Evolutionary conservation across 2,888 invertebrate species (phyloP), one percentile per base, ranked within the genome.

Genomic region (Entomobrya multifasciata): DNA sequence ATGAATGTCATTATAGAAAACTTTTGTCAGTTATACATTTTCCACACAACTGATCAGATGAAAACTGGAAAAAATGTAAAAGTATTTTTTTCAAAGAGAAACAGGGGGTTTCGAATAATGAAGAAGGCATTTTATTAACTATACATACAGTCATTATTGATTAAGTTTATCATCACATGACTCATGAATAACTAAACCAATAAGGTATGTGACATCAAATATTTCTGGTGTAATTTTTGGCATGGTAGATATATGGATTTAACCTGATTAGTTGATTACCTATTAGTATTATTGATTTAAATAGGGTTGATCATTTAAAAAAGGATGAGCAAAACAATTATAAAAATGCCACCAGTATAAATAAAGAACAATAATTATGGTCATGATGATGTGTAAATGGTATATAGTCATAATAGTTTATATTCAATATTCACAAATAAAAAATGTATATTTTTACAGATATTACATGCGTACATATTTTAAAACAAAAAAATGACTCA

Each of bases 391-490:
- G 4, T 67, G 17, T 36, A 65, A 60, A n/a, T 65, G 10, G 15
- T 65, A 17, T 36, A 36, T 36, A 36, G 36, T 36, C 20, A 72
- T 49, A 49, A 72, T 49, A 49, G 11, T 27, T 72, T 72, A 25
- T 72, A 72, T 72, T 72, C 72, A 72, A 36, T 67, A 67, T 67
- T 67, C 67, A 67, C 67, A 67, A 44, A 67, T 20, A 67, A 15
- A 2, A 36, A 36, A 6, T 6, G 8, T 36, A 36, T 36, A 36
- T 36, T 36, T 6, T 36, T 36, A 36, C 8, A 6, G 8, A 36
- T 36, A 36, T 36, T 67, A 44, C 67, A 44, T 22, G 67, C 22
- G 20, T 65, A 67, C 10, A 22, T 30, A 41, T 36, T 72, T 27
- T 1, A 27, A 72, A 30, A 27, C 25, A 72, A 72, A 72, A n/a